Percentiles rank a stretch among this genome's conserved stretches.
phyloP scores from a whole-genome alignment of 2,888 invertebrate species.

The Cancer borealis region DNA sequence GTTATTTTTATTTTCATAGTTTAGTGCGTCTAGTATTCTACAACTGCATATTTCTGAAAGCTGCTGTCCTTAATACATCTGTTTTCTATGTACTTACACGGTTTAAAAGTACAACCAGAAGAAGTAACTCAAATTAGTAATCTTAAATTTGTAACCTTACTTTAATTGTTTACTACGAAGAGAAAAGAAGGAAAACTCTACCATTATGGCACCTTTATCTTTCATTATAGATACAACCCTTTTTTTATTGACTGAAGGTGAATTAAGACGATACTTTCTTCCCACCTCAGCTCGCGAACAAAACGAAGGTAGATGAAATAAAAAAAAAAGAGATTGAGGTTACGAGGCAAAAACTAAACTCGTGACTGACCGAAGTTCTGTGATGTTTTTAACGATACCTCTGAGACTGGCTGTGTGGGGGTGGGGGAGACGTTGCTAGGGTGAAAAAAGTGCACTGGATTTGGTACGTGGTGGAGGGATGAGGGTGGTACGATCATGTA shows the following conservation, averaged over 20 bases:
- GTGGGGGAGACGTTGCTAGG: not conserved
- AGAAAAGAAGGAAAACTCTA: no score
- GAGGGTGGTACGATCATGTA: not conserved
- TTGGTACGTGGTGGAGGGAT: not conserved
- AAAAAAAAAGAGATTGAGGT: not conserved
- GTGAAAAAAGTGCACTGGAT: not conserved
- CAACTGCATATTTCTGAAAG: no score
- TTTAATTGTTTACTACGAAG: not conserved
- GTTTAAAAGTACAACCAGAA: no score
- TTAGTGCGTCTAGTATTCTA: no score
- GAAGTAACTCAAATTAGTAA: no score
- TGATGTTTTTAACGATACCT: conserved; percentile 17
- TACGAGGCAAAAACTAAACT: conserved; percentile 14
- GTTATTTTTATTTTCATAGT: no score
- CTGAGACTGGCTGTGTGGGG: not conserved
- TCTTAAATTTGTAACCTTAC: not conserved
- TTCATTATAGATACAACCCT: no score
- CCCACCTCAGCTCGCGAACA: not conserved
- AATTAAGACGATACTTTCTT: not conserved
- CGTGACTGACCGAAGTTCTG: conserved; percentile 10
- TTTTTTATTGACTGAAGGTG: not conserved
- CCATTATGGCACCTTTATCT: no score
- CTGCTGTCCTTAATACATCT: no score
- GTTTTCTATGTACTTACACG: no score
- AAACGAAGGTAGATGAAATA: not conserved